These are phyloP conservation scores for Microctenopoma steveboyesi DNA, from an alignment of 2,797 vertebrate species.

Conservation along the genomic window DNA sequence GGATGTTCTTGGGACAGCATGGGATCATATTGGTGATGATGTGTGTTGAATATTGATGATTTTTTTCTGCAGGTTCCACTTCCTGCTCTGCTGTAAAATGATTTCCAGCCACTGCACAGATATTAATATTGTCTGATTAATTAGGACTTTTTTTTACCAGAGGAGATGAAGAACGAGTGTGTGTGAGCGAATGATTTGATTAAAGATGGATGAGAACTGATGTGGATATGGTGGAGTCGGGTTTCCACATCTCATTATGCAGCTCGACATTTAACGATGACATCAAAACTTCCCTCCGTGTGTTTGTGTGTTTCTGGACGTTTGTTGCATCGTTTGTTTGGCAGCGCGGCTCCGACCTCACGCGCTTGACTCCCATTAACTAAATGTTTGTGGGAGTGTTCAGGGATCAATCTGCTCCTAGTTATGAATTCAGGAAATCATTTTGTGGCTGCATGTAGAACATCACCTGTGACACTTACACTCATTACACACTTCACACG, in stretches of 20 bases:
- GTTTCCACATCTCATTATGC: not conserved
- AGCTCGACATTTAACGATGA: not conserved
- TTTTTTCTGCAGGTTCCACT: slow-evolving; percentile 7
- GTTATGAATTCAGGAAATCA: slow-evolving; percentile 36
- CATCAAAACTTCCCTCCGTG: not conserved
- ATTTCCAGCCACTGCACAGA: slow-evolving; percentile 24
- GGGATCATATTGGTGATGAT: not conserved
- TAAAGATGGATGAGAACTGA: slow-evolving; percentile 14
- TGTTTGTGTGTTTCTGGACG: not conserved
- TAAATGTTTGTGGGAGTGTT: slow-evolving; percentile 24
- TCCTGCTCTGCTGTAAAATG: not conserved
- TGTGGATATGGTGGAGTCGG: not conserved
- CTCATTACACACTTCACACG: slow-evolving; percentile 7
- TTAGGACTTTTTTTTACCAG: not conserved
- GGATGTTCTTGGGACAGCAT: no score
- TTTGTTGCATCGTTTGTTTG: not conserved
- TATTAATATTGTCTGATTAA: slow-evolving; percentile 49
- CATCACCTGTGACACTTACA: slow-evolving; percentile 19
- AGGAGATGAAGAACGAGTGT: no score
- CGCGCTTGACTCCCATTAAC: slow-evolving; percentile 22
- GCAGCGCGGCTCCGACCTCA: not conserved
- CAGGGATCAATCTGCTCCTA: slow-evolving; percentile 19
- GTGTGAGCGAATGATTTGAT: not conserved
- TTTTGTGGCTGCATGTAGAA: slow-evolving; percentile 22
- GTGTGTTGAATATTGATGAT: not conserved